These are phyloP conservation scores for Ophonus ardosiacus DNA, from an alignment of 2,888 invertebrate species.

Conservation along the genomic window DNA sequence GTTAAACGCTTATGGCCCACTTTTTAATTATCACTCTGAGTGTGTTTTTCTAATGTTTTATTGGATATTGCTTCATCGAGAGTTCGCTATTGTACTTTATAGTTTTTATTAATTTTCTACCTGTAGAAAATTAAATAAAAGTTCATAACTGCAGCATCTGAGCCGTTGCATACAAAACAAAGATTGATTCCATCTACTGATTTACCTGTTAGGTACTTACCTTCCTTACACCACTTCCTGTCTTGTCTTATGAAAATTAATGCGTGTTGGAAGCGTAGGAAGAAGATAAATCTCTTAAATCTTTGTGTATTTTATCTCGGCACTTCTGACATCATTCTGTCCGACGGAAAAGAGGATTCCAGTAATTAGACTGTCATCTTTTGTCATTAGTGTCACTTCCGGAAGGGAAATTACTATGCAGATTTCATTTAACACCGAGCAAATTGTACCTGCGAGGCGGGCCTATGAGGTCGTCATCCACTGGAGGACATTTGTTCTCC, in stretches of 20 bases:
- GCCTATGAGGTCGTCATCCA: slow-evolving; percentile 5
- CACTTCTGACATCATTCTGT: slow-evolving; percentile 57
- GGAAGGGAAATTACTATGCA: slow-evolving; percentile 53
- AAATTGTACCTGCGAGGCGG: slow-evolving; percentile 39
- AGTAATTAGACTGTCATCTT: slow-evolving; percentile 62
- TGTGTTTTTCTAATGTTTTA: no score
- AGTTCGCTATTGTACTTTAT: no score
- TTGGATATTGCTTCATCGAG: no score
- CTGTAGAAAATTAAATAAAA: not conserved
- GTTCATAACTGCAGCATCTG: not conserved
- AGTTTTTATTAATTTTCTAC: no score
- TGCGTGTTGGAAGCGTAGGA: slow-evolving; percentile 13
- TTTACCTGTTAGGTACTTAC: slow-evolving; percentile 10
- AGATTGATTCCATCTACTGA: slow-evolving; percentile 13
- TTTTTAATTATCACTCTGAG: no score
- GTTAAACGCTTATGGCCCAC: no score
- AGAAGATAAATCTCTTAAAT: slow-evolving; percentile 54
- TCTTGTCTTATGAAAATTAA: slow-evolving; percentile 54
- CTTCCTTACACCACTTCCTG: slow-evolving; percentile 31
- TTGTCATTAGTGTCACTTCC: slow-evolving; percentile 61
- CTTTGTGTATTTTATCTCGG: slow-evolving; percentile 60
- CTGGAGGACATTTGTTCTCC: not conserved
- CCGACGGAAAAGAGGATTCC: slow-evolving; percentile 54
- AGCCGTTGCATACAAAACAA: not conserved
- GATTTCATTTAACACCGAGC: slow-evolving; percentile 55